Base-by-base conservation (phyloP, 2,888 invertebrate genomes). In the Agelastica alni region DNA sequence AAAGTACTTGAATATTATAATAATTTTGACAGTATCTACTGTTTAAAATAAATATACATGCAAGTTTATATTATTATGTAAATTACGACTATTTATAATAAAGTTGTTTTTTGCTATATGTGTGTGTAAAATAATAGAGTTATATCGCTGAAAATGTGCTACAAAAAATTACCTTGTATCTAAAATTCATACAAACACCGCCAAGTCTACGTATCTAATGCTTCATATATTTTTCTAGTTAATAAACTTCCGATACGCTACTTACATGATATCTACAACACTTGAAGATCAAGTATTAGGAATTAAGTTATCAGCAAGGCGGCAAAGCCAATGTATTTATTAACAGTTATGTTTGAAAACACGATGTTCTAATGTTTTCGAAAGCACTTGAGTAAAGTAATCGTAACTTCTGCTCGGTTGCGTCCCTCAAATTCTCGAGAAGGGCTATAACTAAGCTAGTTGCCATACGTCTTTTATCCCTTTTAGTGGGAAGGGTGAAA, bases 321-420 rank as follows among this genome's bases (percentile, higher is more conserved):
- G 20, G 17, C 37, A 49, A 9, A 49, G 49, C 47, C 51, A 51
- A 56, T 51, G 56, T 51, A 56, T 51, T 56, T 51, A 56, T 56
- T 56, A 47, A 51, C 56, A 56, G 56, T 47, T 56, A 51, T 56
- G 51, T 56, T 51, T 56, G 47, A 56, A 56, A 51, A 51, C 56
- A 56, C 51, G 51, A 56, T 47, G 51, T 51, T 56, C 49, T 53
- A 57, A 57, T 57, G 57, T 57, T 57, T 57, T 57, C 53, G 53
- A 53, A 51, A 51, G 57, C 57, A 57, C 57, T 57, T 51, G 57
- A 53, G 57, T 41, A 46, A 57, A 57, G 57, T 57, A 53, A 57
- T 57, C 57, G 57, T 57, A 57, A 57, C 53, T 57, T 57, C 57
- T 57, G 57, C 57, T 57, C 53, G 36, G 57, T 53, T 57, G 48